phyloP scores from a whole-genome alignment of 2,888 invertebrate genomes.

The Hypomecis punctinalis region DNA sequence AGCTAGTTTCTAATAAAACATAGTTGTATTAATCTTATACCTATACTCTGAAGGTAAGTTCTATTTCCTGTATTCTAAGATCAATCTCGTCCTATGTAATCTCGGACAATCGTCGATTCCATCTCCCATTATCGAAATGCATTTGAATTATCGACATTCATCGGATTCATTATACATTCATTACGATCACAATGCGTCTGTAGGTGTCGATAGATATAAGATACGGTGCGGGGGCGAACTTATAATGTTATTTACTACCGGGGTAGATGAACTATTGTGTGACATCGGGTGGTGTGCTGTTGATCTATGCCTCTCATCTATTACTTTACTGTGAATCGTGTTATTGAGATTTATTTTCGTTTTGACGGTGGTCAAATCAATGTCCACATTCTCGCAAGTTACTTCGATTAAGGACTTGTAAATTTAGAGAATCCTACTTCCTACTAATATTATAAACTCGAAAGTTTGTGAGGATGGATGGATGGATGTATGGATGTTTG shows the following conservation, averaged over 20 bases:
- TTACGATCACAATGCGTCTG: conserved; percentile 59
- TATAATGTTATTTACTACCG: conserved; percentile 53
- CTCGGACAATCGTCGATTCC: conserved; percentile 36
- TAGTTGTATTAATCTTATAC: too few relatives aligned
- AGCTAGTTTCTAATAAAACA: too few relatives aligned
- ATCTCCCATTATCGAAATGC: conserved; percentile 39
- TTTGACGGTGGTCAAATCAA: too few relatives aligned
- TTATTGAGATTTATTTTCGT: too few relatives aligned
- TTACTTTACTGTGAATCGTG: not conserved
- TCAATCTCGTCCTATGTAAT: conserved; percentile 31
- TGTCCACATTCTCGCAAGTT: too few relatives aligned
- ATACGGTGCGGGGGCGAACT: conserved; percentile 66
- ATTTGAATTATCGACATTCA: conserved; percentile 51
- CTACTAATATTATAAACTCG: too few relatives aligned
- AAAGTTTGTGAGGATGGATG: too few relatives aligned
- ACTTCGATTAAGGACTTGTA: too few relatives aligned
- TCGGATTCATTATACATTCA: conserved; percentile 56
- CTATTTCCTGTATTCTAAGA: too few relatives aligned
- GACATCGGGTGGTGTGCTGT: conserved; percentile 24
- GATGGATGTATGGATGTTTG: too few relatives aligned
- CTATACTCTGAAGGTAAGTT: too few relatives aligned
- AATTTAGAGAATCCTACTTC: too few relatives aligned
- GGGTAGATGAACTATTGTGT: conserved; percentile 58
- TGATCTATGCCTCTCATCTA: not conserved
- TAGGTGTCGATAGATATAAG: conserved; percentile 71